Conservation (phyloP, 2,797 vertebrate genomes). For the Malacoraja senta region DNA sequence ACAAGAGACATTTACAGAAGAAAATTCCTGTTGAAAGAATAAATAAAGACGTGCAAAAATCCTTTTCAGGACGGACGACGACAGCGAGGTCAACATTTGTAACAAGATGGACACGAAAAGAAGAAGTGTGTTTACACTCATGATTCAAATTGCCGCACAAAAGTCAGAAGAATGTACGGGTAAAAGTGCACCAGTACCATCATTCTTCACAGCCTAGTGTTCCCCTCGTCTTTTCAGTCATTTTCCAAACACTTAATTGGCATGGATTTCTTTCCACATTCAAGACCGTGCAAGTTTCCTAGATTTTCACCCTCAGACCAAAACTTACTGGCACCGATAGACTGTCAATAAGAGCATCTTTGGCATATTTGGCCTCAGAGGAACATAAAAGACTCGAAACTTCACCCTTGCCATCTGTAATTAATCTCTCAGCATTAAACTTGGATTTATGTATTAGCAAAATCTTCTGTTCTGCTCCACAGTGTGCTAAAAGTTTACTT, state of each 20-base stretch:
- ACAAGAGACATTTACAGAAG: too few relatives aligned
- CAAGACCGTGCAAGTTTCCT: not conserved
- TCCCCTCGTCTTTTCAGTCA: not conserved
- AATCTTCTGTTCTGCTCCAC: not conserved
- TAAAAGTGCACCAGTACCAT: too few relatives aligned
- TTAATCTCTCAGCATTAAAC: not conserved
- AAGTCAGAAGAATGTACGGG: not conserved
- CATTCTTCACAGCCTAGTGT: not conserved
- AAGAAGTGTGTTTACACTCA: too few relatives aligned
- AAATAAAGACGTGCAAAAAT: too few relatives aligned
- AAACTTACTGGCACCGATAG: not conserved
- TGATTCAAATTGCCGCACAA: not conserved
- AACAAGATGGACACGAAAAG: too few relatives aligned
- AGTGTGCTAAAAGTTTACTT: not conserved
- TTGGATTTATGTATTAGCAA: not conserved
- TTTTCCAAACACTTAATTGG: not conserved
- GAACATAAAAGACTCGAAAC: not conserved
- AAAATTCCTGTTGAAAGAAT: too few relatives aligned
- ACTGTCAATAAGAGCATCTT: not conserved
- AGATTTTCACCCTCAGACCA: not conserved
- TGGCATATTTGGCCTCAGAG: not conserved
- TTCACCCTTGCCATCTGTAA: not conserved
- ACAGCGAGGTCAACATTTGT: too few relatives aligned
- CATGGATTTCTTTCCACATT: not conserved
- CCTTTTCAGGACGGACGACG: too few relatives aligned